Base-by-base conservation (phyloP, 2,797 vertebrate genomes). In the Myripristis jacobus region DNA sequence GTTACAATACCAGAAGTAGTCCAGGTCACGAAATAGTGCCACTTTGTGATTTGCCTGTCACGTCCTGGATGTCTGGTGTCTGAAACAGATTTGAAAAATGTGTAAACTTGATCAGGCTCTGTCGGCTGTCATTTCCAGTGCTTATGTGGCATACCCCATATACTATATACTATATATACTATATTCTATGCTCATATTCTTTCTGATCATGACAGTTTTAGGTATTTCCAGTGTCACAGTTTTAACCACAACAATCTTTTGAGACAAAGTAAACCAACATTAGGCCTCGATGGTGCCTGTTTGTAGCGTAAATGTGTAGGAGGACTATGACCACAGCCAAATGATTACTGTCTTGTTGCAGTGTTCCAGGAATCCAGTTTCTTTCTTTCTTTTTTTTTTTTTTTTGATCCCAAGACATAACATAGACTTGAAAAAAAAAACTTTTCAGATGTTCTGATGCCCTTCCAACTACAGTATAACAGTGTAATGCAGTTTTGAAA, bases 91-190 rank as follows among this genome's bases (percentile, higher is more conserved):
- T 41, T 24, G 19, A 58, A 43, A 52, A 25, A 52, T 6, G 2
- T 16, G 24, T 11, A 24, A 24, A 25, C 10, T 18, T 53, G 52
- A n/a, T 34, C 7, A 18, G 13, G 24, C 34, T 54, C 24, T 34
- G 36, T 25, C 7, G 53, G 44, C 31, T 67, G 22, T 74, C 16
- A 66, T 67, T 15, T 52, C 4, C 25, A 1, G 41, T 22, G 79
- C 79, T 62, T 52, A 63, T 68, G 59, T 69, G 59, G 4, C 31
- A n/a, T 2, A 65, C 7, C 47, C 62, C 52, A 46, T n/a, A n/a
- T n/a, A n/a, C n/a, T n/a, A n/a, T n/a, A 16, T 54, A 29, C n/a
- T 51, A 61, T 59, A 59, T 1, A 19, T 52, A 43, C n/a, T 18
- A 25, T 11, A 59, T n/a, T n/a, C n/a, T n/a, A n/a, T n/a, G 24